These are phyloP conservation scores for Trachymyrmex cornetzi DNA, from an alignment of 1,140 invertebrate species.

Conservation along the genomic window DNA sequence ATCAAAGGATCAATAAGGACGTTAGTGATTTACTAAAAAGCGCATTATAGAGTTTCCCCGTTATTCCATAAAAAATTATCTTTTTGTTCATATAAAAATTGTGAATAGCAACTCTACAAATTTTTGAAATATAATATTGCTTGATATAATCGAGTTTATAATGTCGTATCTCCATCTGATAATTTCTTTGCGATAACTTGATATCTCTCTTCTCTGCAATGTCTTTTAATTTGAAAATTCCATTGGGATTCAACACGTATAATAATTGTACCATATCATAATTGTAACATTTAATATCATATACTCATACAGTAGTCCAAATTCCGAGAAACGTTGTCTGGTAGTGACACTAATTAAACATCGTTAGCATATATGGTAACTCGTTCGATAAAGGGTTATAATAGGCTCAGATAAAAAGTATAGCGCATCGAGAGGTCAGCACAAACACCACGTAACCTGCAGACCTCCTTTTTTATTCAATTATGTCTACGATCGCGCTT, in stretches of 20 bases:
- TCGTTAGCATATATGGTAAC: slow-evolving; percentile 50
- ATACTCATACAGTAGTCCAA: neutral
- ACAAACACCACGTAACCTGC: neutral
- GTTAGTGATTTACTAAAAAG: neutral
- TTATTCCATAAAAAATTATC: neutral
- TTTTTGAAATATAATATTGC: neutral
- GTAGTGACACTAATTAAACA: slow-evolving; percentile 67
- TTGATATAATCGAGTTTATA: neutral
- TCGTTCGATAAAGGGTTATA: slow-evolving; percentile 60
- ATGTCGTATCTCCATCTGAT: neutral
- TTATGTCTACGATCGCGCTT: slow-evolving; percentile 17
- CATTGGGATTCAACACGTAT: neutral
- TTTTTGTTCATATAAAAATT: neutral
- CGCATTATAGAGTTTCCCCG: neutral
- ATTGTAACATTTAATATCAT: slow-evolving; percentile 1
- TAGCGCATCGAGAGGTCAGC: neutral
- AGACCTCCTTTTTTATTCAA: slow-evolving; percentile 62
- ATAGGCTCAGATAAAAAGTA: slow-evolving; percentile 18
- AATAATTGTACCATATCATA: neutral
- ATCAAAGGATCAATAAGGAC: slow-evolving; percentile 11
- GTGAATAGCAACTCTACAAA: neutral
- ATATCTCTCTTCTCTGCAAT: neutral
- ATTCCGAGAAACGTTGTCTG: slow-evolving; percentile 35
- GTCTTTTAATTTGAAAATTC: slow-evolving; percentile 12
- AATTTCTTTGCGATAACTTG: neutral